A percentile compares a stretch with the other conserved stretches of the same genome.
Conservation (phyloP, 2,888 invertebrate species). For the Parelbella ahira region DNA sequence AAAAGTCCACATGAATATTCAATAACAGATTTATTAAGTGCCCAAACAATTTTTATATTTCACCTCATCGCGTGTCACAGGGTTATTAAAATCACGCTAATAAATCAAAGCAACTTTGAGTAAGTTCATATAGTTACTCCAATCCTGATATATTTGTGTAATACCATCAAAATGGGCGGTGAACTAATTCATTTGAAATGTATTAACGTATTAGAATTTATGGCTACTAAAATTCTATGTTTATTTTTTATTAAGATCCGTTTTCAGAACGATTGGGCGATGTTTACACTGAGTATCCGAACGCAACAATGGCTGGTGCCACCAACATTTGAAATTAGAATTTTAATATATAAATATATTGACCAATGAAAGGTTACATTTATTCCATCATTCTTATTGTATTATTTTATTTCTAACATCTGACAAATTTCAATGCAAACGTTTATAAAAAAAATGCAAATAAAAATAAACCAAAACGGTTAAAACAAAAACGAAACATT, state of each 20-base stretch:
- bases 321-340: no score
- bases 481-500: no score
- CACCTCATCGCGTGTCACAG: conserved; percentile 51
- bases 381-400: no score
- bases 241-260: conserved; percentile 27
- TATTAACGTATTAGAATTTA: conserved; percentile 49
- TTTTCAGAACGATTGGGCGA: no score
- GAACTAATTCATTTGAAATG: conserved; percentile 35
- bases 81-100: conserved; percentile 44
- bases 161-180: conserved; percentile 46
- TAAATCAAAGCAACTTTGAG: conserved; percentile 62
- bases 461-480: no score
- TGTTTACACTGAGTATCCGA: no score
- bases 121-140: conserved; percentile 37
- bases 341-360: no score
- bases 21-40: conserved; percentile 22
- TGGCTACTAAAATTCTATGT: conserved; percentile 28
- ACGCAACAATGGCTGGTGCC: no score
- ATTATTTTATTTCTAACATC: no score
- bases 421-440: no score
- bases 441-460: no score
- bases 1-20: conserved; percentile 9
- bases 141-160: conserved; percentile 65
- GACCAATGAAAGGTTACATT: no score
- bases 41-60: conserved; percentile 15